A percentile compares a stretch with the other conserved stretches of the same genome.
Conservation (phyloP, 2,797 vertebrate genomes). For the Crocidura indochinensis region DNA sequence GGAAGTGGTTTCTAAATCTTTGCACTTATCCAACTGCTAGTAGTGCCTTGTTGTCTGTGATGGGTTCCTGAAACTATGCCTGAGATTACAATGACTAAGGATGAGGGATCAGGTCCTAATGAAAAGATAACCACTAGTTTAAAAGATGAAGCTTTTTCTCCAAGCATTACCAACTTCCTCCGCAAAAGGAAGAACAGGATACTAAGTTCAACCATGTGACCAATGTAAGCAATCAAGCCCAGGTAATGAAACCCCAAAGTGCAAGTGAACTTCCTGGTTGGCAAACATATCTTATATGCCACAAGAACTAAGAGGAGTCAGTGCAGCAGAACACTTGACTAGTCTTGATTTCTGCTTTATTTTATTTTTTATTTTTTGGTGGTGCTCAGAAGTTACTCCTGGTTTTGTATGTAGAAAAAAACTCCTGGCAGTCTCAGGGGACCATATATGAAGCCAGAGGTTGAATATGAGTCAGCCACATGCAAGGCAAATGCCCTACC, state of each 20-base stretch:
- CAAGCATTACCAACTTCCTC: background rate
- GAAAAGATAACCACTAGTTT: background rate
- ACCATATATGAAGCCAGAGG: too few species aligned
- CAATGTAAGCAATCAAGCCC: background rate
- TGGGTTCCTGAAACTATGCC: background rate
- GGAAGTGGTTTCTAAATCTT: background rate
- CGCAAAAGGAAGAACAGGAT: background rate
- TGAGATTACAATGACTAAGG: slow-evolving; percentile 32
- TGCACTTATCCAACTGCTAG: slow-evolving; percentile 36
- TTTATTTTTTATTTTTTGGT: too few species aligned
- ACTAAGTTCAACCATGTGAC: background rate
- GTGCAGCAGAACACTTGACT: background rate
- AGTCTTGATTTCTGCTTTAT: background rate
- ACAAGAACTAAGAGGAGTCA: background rate
- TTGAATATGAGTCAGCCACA: too few species aligned
- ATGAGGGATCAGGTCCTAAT: background rate
- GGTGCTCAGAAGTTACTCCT: too few species aligned
- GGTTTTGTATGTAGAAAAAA: too few species aligned
- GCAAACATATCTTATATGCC: background rate
- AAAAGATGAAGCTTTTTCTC: background rate
- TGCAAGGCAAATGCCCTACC: too few species aligned
- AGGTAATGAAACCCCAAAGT: slow-evolving; percentile 13
- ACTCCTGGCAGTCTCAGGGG: too few species aligned
- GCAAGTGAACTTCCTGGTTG: background rate
- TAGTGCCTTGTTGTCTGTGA: background rate